These are phyloP conservation scores for Micrasema minimum DNA, from an alignment of 1,140 invertebrate genomes.

Conservation along the genomic window DNA sequence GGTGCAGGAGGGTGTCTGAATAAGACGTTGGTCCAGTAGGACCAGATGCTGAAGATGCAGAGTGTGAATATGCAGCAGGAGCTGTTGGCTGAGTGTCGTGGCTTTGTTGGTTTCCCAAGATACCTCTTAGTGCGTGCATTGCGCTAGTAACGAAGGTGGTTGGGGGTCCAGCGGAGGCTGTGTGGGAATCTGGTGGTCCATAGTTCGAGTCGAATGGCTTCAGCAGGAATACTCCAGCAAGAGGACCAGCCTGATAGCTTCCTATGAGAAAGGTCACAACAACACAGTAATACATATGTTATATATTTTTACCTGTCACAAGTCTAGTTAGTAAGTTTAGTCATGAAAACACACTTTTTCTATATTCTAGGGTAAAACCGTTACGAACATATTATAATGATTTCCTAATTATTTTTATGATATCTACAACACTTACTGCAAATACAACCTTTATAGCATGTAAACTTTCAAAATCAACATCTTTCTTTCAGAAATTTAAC, in stretches of 20 bases:
- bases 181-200: conserved; percentile 57
- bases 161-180: conserved; percentile 48
- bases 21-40: conserved; percentile 17
- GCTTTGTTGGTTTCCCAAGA: conserved; percentile 53
- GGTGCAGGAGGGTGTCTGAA: conserved; percentile 40
- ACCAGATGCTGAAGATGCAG: conserved; percentile 1
- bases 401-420: too few species aligned
- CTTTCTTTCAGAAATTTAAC: too few species aligned
- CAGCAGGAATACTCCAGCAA: conserved; percentile 48
- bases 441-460: too few species aligned
- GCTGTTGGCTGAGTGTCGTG: too few species aligned
- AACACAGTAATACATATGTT: neutral
- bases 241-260: conserved; percentile 36
- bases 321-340: conserved; percentile 6
- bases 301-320: neutral
- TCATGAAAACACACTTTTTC: too few species aligned
- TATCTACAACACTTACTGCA: too few species aligned
- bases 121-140: conserved; percentile 47
- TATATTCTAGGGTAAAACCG: too few species aligned
- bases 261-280: conserved; percentile 4
- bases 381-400: too few species aligned
- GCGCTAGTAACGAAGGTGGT: conserved; percentile 38
- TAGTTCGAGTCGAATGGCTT: conserved; percentile 52
- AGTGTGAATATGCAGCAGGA: conserved; percentile 57
- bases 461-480: too few species aligned